Conservation (phyloP, 2,113 vertebrate genomes). For the Trematocara nigrifrons region DNA sequence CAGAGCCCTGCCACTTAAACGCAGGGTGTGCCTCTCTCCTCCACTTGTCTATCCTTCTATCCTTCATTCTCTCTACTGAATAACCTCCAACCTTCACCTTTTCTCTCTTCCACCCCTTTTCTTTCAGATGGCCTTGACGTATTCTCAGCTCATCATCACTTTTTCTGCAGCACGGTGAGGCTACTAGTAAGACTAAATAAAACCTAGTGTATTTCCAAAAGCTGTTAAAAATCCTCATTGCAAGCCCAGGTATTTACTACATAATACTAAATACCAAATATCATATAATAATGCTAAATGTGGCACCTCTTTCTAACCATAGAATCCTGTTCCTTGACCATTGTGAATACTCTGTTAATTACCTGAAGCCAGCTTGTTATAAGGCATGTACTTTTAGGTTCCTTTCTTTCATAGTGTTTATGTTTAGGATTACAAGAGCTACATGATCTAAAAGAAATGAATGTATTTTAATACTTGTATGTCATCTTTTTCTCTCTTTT, state of each 20-base stretch:
- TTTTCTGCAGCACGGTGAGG: neutral
- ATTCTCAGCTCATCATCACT: neutral
- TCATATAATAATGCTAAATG: neutral
- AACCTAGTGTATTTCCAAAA: neutral
- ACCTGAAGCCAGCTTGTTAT: neutral
- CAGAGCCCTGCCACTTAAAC: slow-evolving; percentile 1
- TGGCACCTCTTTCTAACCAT: neutral
- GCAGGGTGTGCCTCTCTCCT: neutral
- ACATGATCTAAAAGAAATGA: neutral
- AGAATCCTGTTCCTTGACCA: neutral
- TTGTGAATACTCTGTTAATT: neutral
- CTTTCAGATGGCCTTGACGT: neutral
- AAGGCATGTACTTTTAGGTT: neutral
- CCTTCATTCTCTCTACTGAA: neutral
- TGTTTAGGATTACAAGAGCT: neutral
- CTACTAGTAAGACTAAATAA: neutral
- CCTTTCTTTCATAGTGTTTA: neutral
- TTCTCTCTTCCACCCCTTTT: neutral
- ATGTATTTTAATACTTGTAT: neutral
- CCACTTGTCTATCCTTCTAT: neutral
- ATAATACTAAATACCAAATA: neutral
- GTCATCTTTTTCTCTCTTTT: neutral
- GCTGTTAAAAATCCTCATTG: neutral
- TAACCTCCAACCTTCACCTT: slow-evolving; percentile 8
- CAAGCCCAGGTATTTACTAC: neutral